Conservation (phyloP, 2,797 vertebrate genomes). For the Chromobotia macracanthus region DNA sequence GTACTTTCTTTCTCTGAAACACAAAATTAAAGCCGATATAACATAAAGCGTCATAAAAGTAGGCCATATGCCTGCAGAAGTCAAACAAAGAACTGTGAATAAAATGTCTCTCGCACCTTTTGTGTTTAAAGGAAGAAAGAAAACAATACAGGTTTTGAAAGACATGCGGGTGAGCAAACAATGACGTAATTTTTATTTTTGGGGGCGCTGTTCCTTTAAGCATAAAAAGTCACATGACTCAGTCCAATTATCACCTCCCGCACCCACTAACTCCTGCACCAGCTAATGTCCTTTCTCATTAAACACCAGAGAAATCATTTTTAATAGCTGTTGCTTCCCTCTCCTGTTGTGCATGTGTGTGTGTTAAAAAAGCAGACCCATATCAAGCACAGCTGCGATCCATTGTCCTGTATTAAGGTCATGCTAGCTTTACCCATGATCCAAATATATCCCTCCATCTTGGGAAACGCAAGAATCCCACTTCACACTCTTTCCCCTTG, state of each 20-base stretch:
- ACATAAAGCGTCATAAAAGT: no score
- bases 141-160: background rate
- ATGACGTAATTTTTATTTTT: background rate
- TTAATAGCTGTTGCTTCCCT: slow-evolving; percentile 35
- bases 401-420: slow-evolving; percentile 68
- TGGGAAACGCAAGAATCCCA: slow-evolving; percentile 37
- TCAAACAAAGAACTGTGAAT: no score
- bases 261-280: slow-evolving; percentile 57
- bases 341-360: slow-evolving; percentile 24
- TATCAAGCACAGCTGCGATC: slow-evolving; percentile 68
- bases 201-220: slow-evolving; percentile 47
- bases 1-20: background rate
- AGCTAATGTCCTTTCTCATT: slow-evolving; percentile 60
- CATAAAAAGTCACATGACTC: slow-evolving; percentile 61
- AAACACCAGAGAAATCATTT: slow-evolving; percentile 57
- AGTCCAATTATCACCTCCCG: slow-evolving; percentile 68
- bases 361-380: slow-evolving; percentile 42
- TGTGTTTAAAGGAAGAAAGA: background rate
- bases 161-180: background rate
- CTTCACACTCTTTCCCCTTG: slow-evolving; percentile 27
- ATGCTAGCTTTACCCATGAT: slow-evolving; percentile 61
- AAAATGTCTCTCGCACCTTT: background rate
- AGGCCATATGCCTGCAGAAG: no score
- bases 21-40: background rate
- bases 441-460: slow-evolving; percentile 48